Evolutionary conservation across 2,797 vertebrate species (phyloP).

Genomic region (Choloepus didactylus): DNA sequence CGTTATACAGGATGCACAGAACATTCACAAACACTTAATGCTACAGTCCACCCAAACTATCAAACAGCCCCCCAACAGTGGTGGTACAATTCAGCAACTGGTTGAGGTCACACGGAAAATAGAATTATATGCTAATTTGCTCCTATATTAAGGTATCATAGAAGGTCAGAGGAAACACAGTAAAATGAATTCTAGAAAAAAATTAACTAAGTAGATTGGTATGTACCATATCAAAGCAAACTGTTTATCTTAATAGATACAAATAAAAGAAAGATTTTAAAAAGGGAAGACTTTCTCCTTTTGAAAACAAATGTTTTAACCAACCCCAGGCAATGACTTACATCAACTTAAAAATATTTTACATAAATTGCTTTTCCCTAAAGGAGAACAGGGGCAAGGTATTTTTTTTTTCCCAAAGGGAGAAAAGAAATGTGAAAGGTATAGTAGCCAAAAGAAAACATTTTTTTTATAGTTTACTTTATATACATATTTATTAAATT

Average conservation of each 20-base stretch:
- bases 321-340: constrained; percentile 5
- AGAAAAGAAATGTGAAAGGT: background rate
- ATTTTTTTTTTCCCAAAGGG: background rate
- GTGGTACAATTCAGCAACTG: constrained; percentile 19
- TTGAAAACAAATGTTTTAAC: constrained; percentile 48
- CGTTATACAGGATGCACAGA: background rate
- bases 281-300: background rate
- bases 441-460: background rate
- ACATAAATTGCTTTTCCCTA: background rate
- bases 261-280: constrained; percentile 54
- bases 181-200: constrained; percentile 68
- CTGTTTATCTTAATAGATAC: constrained; percentile 68
- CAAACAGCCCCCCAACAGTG: background rate
- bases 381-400: background rate
- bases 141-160: constrained; percentile 77
- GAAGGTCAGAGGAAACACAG: constrained; percentile 67
- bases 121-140: constrained; percentile 83
- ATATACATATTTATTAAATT: background rate
- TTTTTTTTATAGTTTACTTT: background rate
- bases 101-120: constrained; percentile 74
- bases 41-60: background rate
- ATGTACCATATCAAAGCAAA: constrained; percentile 68
- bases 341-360: constrained; percentile 60
- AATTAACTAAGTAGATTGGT: constrained; percentile 66
- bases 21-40: background rate